These are phyloP conservation scores for Myopa tessellatipennis DNA, from an alignment of 2,888 invertebrate species.

Conservation along the genomic window DNA sequence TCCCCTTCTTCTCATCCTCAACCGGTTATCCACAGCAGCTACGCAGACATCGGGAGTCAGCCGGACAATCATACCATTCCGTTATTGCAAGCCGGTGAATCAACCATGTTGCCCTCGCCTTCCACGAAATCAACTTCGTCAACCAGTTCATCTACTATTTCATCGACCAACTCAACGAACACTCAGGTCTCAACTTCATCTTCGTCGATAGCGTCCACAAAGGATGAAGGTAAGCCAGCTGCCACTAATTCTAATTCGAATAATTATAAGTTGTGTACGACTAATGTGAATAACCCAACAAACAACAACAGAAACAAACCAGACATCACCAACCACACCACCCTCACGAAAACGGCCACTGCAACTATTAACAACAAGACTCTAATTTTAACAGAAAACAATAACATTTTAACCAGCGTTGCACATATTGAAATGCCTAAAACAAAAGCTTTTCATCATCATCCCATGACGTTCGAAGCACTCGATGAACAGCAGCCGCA, in stretches of 20 bases:
- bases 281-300: conserved; percentile 57
- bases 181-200: conserved; percentile 43
- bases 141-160: conserved; percentile 60
- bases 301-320: conserved; percentile 41
- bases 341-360: conserved; percentile 36
- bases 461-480: conserved; percentile 28
- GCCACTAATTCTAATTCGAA: conserved; percentile 42
- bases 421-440: conserved; percentile 55
- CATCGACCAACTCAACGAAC: conserved; percentile 53
- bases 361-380: conserved; percentile 44
- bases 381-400: conserved; percentile 19
- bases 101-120: conserved; percentile 61
- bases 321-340: conserved; percentile 35
- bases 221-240: conserved; percentile 62
- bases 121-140: conserved; percentile 64
- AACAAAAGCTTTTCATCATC: conserved; percentile 35
- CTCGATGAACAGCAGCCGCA: neutral
- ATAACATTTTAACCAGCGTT: conserved; percentile 52
- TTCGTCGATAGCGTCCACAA: conserved; percentile 49
- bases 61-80: conserved; percentile 61
- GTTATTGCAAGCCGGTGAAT: conserved; percentile 54
- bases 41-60: conserved; percentile 58
- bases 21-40: conserved; percentile 43
- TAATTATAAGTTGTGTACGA: conserved; percentile 42
- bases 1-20: conserved; percentile 36